Conservation (phyloP, 2,888 invertebrate genomes). For the Callimorpha dominula region DNA sequence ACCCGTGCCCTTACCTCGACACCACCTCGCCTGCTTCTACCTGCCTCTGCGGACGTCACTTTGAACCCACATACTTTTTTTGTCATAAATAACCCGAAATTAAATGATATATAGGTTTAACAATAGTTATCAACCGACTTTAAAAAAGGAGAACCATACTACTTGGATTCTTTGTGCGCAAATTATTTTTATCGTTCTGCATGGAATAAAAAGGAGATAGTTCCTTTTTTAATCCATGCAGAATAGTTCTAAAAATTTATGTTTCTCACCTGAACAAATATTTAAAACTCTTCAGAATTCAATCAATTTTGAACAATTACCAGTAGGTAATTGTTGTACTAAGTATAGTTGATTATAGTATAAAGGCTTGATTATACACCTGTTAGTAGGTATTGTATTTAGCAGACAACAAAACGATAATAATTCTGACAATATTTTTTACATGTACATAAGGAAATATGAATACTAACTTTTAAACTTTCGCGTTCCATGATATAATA, state of each 20-base stretch:
- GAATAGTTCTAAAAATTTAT: no score
- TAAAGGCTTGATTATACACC: no score
- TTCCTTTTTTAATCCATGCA: no score
- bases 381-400: not conserved
- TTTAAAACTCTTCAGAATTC: no score
- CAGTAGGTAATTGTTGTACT: no score
- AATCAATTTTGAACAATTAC: no score
- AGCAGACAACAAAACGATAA: not conserved
- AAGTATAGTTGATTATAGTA: no score
- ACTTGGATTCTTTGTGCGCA: not conserved
- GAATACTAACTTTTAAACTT: no score
- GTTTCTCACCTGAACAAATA: no score
- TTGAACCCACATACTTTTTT: conserved; percentile 56
- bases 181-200: not conserved
- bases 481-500: no score
- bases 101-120: not conserved
- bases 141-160: not conserved
- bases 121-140: not conserved
- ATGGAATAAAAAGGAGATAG: no score
- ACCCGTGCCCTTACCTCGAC: conserved; percentile 55
- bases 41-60: conserved; percentile 76
- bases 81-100: conserved; percentile 50
- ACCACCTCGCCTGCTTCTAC: conserved; percentile 65
- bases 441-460: not conserved
- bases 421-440: not conserved